Evolutionary conservation across 2,797 vertebrate genomes (phyloP).

Genomic region (Hafferia zeledoni): DNA sequence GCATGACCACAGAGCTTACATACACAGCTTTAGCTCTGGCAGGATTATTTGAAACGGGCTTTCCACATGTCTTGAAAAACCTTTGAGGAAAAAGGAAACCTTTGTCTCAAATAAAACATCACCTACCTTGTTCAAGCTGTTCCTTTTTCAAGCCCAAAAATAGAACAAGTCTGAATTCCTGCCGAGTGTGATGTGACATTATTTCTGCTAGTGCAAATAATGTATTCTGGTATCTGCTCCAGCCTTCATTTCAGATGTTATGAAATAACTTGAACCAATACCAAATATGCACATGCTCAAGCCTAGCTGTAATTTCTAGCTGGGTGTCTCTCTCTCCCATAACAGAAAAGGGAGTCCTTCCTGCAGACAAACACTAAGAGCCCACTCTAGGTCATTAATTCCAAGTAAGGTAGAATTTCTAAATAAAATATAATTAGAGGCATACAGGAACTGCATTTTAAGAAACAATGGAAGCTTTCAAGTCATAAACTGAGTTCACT

Average conservation of each 20-base stretch:
- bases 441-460: neutral
- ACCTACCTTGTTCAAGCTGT: slow-evolving; percentile 3
- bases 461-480: neutral
- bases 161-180: slow-evolving; percentile 26
- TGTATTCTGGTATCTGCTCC: neutral
- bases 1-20: neutral
- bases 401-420: neutral
- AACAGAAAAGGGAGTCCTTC: neutral
- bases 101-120: slow-evolving; percentile 50
- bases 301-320: neutral
- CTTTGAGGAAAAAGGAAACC: slow-evolving; percentile 33
- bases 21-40: neutral
- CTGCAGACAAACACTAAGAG: neutral
- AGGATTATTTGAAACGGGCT: neutral
- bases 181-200: neutral
- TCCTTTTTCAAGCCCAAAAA: neutral
- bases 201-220: slow-evolving; percentile 24
- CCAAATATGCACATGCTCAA: neutral
- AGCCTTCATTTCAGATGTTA: neutral
- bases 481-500: neutral
- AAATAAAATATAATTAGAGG: neutral
- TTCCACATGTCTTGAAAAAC: neutral
- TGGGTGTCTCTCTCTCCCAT: neutral
- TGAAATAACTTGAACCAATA: neutral
- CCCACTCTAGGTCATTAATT: neutral